A percentile compares a stretch with the other conserved stretches of the same genome.
These are phyloP conservation scores for Stomatorhinus ivindoensis DNA, from an alignment of 2,113 vertebrate species.

Conservation along the genomic window DNA sequence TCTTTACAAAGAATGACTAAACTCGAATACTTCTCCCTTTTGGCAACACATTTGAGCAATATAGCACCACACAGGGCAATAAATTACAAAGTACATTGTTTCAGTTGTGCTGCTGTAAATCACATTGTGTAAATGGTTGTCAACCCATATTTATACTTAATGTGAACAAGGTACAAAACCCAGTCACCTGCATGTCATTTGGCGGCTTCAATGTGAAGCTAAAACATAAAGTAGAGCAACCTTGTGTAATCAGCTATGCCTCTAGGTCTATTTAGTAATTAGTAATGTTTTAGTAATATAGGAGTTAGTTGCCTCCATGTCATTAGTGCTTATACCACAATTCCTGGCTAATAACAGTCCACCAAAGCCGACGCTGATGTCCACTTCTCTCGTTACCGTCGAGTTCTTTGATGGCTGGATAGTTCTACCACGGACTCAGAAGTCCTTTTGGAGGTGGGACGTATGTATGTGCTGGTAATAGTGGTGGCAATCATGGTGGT, in stretches of 20 bases:
- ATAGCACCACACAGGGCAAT: not conserved
- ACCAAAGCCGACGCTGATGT: not conserved
- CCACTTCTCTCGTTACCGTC: not conserved
- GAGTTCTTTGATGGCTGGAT: not conserved
- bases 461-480: not conserved
- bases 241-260: not conserved
- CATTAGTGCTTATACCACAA: not conserved
- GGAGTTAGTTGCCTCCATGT: not conserved
- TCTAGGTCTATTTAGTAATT: not conserved
- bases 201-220: not conserved
- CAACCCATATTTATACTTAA: not conserved
- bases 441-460: not conserved
- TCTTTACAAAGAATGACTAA: not conserved
- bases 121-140: not conserved
- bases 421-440: not conserved
- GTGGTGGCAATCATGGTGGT: not conserved
- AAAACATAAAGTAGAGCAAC: not conserved
- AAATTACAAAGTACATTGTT: not conserved
- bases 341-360: not conserved
- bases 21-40: not conserved
- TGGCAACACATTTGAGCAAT: not conserved
- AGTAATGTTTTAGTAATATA: not conserved
- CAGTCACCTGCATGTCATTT: not conserved
- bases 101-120: not conserved
- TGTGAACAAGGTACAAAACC: not conserved